These are phyloP conservation scores for Microcebus murinus DNA, from an alignment of 2,113 vertebrate genomes.

Conservation along the genomic window DNA sequence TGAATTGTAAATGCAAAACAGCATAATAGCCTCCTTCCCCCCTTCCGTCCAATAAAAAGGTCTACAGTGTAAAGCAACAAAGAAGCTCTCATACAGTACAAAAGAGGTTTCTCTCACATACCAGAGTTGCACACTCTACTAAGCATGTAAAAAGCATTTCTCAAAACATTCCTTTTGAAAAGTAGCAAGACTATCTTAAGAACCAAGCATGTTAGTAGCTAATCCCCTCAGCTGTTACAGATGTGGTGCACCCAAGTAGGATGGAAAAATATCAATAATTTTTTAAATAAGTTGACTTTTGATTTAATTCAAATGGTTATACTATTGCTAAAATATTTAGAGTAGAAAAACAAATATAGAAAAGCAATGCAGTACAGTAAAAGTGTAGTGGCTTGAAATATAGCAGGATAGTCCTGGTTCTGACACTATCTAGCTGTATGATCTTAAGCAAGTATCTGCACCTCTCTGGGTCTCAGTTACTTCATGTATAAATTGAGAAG, in stretches of 20 bases:
- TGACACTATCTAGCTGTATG: neutral
- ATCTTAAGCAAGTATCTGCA: neutral
- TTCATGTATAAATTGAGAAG: neutral
- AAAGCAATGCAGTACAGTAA: neutral
- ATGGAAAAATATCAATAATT: conserved; percentile 38
- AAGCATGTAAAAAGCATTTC: conserved; percentile 72
- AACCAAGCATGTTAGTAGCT: conserved; percentile 60
- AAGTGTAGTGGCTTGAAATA: neutral
- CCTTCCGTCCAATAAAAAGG: conserved; percentile 59
- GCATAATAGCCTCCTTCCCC: conserved; percentile 56
- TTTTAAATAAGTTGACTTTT: conserved; percentile 32
- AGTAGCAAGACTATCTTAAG: conserved; percentile 61
- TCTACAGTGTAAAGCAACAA: conserved; percentile 76
- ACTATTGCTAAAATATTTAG: neutral
- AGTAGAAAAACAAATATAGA: conserved; percentile 14
- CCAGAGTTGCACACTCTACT: conserved; percentile 60
- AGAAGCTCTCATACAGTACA: conserved; percentile 68
- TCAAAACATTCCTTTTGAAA: conserved; percentile 68
- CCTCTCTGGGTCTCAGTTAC: neutral
- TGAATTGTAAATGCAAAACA: conserved; percentile 34
- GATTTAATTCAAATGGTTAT: neutral
- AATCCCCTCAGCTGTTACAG: conserved; percentile 57
- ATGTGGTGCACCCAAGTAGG: neutral
- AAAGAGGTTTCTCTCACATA: conserved; percentile 74
- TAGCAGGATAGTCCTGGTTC: neutral